Base-by-base conservation (phyloP, 2,888 invertebrate species). In the Leptopterna dolabrata region DNA sequence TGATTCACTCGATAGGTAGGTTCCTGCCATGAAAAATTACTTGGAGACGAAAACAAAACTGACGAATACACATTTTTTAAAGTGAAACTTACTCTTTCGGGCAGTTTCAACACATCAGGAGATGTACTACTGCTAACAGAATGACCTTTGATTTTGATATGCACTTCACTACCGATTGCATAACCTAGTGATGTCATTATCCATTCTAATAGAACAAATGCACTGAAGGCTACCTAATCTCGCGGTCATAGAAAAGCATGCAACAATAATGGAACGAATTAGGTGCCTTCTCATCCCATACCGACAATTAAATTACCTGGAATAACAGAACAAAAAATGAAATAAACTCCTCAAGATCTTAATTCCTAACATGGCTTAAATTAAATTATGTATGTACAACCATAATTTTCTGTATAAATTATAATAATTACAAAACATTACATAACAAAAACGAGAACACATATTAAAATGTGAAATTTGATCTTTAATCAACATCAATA, bases 331-430 rank as follows among this genome's bases (percentile, higher is more conserved):
- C 41, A 30, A 13, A 41, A 19, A n/a, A 16, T 71, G 36, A 36
- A 43, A 76, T 76, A 76, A 76, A 76, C 36, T 29, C 30, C 43
- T 76, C 76, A 43, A 43, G 45, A 81, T 29, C 24, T 81, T 81
- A 27, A 45, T 19, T 29, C 51, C 24, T 81, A 47, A 63, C 63
- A 63, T 63, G 63, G 63, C 63, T 63, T 63, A 63, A 55, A 47
- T 30, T 70, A 83, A 63, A 63, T 27, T 85, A 85, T 85, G 71
- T 85, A 85, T 85, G 71, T 85, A 85, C 76, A 85, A 29, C 16
- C 71, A 24, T 30, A 30, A 11, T n/a, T 47, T 43, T 16, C 14
- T 36, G 51, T 70, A 85, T 73, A 73, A 85, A 85, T 85, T 70
- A 83, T 47, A 83, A 43, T 43, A 70, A 70, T 43, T 43, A 78